Percentiles rank a stretch among this genome's conserved stretches.
Conservation (phyloP, 2,888 invertebrate genomes). For the Ceriagrion tenellum region DNA sequence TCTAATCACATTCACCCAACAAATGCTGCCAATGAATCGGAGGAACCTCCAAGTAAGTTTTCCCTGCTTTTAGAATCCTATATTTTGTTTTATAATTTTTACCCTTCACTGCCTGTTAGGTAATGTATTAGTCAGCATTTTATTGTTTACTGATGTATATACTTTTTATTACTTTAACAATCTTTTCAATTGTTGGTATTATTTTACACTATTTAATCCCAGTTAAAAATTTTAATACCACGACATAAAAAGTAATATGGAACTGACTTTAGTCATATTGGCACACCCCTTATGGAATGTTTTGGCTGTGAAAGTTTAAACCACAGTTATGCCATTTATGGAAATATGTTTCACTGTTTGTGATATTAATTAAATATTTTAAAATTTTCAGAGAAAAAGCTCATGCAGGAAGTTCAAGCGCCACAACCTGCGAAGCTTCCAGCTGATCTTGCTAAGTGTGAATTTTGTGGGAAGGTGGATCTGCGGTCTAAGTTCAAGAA, state of each 20-base stretch:
- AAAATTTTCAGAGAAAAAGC: slow-evolving; percentile 77
- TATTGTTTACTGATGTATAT: too few species aligned
- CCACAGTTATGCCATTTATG: slow-evolving; percentile 73
- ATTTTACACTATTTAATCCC: too few species aligned
- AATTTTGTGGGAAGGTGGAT: slow-evolving; percentile 86
- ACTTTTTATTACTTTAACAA: too few species aligned
- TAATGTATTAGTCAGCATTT: too few species aligned
- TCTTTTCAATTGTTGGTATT: too few species aligned
- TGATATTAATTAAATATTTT: slow-evolving; percentile 63
- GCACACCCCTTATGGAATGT: too few species aligned
- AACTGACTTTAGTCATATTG: too few species aligned
- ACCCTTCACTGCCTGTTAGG: too few species aligned
- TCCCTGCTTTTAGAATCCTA: slow-evolving; percentile 38
- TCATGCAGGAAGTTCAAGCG: slow-evolving; percentile 75
- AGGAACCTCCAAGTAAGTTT: slow-evolving; percentile 89
- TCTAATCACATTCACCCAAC: slow-evolving; percentile 28
- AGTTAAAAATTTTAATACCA: too few species aligned
- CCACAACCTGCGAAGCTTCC: slow-evolving; percentile 70
- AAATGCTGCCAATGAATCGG: slow-evolving; percentile 79
- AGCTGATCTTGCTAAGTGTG: slow-evolving; percentile 84
- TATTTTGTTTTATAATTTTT: neutral
- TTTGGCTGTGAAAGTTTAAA: too few species aligned
- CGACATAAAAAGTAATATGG: too few species aligned
- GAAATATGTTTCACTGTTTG: slow-evolving; percentile 68
- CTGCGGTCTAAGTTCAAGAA: slow-evolving; percentile 85